These are phyloP conservation scores for Heliconius himera DNA, from an alignment of 1,140 invertebrate species.

Conservation along the genomic window DNA sequence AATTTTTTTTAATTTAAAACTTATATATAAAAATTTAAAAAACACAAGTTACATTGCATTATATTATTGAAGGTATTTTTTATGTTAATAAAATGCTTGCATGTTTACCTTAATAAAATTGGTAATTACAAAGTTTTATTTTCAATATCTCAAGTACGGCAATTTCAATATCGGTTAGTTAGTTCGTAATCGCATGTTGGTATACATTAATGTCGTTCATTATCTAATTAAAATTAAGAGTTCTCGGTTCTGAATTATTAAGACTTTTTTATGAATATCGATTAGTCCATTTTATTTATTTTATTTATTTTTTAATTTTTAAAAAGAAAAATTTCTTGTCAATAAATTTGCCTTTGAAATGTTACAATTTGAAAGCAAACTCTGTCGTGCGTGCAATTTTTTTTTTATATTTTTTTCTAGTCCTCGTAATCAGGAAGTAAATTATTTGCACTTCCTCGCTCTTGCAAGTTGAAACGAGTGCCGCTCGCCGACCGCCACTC, in stretches of 20 bases:
- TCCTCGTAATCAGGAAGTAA: too few species aligned
- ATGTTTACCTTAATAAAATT: neutral
- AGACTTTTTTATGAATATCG: neutral
- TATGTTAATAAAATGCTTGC: neutral
- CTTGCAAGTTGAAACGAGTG: too few species aligned
- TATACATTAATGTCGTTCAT: neutral
- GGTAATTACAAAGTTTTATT: neutral
- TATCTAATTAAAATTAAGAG: neutral
- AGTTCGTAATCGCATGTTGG: neutral
- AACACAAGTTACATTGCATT: too few species aligned
- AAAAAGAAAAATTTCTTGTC: neutral
- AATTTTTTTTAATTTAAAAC: too few species aligned
- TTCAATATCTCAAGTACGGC: neutral
- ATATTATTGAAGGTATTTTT: too few species aligned
- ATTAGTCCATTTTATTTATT: neutral
- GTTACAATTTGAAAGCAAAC: too few species aligned
- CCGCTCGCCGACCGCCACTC: too few species aligned
- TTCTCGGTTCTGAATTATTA: too few species aligned
- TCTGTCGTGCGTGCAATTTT: neutral
- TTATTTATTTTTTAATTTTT: neutral
- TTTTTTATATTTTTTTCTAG: neutral
- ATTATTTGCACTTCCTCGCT: too few species aligned
- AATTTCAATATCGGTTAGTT: constrained; percentile 7
- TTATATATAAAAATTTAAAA: too few species aligned
- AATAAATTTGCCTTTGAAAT: neutral